These are phyloP conservation scores for Aegypius monachus DNA, from an alignment of 2,113 vertebrate species.

Conservation along the genomic window DNA sequence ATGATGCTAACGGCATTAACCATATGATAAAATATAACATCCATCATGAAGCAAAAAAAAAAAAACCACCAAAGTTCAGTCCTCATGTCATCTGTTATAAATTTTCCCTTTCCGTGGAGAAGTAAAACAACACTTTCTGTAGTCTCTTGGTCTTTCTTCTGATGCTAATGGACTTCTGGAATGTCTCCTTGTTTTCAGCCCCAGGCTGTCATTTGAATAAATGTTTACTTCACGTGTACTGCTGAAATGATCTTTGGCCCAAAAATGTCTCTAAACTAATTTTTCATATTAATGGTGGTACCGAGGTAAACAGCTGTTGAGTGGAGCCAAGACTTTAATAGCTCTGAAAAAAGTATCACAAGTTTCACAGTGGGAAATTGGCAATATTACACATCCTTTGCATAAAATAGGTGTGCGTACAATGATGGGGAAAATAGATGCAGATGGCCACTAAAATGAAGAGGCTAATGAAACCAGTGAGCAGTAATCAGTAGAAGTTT, in stretches of 20 bases:
- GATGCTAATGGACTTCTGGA: not conserved
- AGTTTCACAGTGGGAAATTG: not conserved
- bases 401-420: not conserved
- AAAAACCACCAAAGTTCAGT: not conserved
- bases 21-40: not conserved
- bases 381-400: not conserved
- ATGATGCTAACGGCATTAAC: not conserved
- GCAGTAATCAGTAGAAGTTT: not conserved
- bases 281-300: not conserved
- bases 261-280: not conserved
- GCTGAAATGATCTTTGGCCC: not conserved
- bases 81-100: not conserved
- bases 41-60: not conserved
- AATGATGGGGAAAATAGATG: not conserved
- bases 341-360: not conserved
- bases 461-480: not conserved
- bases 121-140: not conserved
- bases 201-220: slow-evolving; percentile 4
- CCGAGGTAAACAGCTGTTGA: not conserved
- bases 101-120: not conserved
- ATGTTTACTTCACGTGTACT: not conserved
- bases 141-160: not conserved
- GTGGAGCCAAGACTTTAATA: not conserved
- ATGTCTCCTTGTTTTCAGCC: not conserved
- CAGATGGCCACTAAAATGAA: not conserved